Evolutionary conservation across 2,113 vertebrate species (phyloP).

Genomic region (Podiceps cristatus): DNA sequence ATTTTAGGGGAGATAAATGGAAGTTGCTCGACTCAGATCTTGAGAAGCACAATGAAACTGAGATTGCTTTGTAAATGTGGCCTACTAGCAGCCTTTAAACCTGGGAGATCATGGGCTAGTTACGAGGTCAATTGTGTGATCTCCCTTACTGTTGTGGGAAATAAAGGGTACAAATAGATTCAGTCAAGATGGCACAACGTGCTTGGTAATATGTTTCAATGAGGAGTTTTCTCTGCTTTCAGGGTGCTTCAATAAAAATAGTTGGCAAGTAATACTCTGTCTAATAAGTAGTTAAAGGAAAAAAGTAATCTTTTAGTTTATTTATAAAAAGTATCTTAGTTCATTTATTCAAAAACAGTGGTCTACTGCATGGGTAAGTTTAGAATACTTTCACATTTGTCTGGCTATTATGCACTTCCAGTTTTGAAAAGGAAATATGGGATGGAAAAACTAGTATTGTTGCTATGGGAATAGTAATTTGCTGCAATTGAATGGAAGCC

Average conservation of each 20-base stretch:
- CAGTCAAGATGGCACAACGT: not conserved
- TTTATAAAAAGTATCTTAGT: not conserved
- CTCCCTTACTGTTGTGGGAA: not conserved
- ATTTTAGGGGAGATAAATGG: not conserved
- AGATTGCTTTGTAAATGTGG: not conserved
- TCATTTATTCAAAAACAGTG: not conserved
- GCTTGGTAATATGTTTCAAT: not conserved
- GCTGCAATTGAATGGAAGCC: not conserved
- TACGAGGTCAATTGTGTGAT: not conserved
- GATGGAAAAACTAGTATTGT: slow-evolving; percentile 23
- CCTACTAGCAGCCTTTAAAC: not conserved
- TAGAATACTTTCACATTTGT: not conserved
- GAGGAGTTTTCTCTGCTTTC: not conserved
- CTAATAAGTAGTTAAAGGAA: not conserved
- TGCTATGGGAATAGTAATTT: slow-evolving; percentile 58
- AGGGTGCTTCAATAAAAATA: not conserved
- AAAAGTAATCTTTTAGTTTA: not conserved
- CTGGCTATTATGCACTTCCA: not conserved
- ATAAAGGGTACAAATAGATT: not conserved
- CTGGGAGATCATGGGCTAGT: not conserved
- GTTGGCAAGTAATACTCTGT: not conserved
- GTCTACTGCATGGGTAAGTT: too few relatives aligned
- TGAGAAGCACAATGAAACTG: not conserved
- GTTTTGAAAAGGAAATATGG: slow-evolving; percentile 41
- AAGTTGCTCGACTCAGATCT: not conserved